Evolutionary conservation across 2,113 vertebrate species (phyloP).

Genomic region (Neolamprologus ventralis): DNA sequence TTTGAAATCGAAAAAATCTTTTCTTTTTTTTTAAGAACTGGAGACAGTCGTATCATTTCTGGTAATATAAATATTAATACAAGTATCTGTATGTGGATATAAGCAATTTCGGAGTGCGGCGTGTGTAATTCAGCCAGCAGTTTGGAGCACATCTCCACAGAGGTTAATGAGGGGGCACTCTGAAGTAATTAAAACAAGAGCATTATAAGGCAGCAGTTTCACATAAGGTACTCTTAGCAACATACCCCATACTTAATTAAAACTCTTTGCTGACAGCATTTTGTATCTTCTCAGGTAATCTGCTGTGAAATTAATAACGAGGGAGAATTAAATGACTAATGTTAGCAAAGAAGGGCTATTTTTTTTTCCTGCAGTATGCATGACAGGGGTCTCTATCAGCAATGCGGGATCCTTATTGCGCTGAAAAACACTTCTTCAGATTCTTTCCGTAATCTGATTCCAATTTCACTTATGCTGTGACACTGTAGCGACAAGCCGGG

Average conservation of each 20-base stretch:
- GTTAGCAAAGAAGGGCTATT: conserved; percentile 54
- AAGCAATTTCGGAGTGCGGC: conserved; percentile 22
- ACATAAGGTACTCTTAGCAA: conserved; percentile 62
- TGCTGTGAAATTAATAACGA: conserved; percentile 75
- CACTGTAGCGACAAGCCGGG: conserved; percentile 56
- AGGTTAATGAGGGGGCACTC: conserved; percentile 66
- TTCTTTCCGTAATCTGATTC: conserved; percentile 74
- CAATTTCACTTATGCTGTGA: conserved; percentile 72
- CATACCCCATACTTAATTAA: conserved; percentile 74
- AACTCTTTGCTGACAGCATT: conserved; percentile 66
- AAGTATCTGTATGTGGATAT: background rate
- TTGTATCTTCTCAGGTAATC: conserved; percentile 74
- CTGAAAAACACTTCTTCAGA: conserved; percentile 59
- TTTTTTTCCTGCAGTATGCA: conserved; percentile 46
- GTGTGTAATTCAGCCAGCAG: conserved; percentile 53
- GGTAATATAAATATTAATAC: background rate
- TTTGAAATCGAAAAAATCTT: background rate
- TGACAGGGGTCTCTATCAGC: conserved; percentile 69
- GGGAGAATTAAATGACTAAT: conserved; percentile 66
- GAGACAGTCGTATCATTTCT: background rate
- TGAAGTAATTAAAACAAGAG: conserved; percentile 70
- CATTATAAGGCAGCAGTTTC: conserved; percentile 69
- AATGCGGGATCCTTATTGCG: conserved; percentile 63
- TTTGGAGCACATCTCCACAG: conserved; percentile 61
- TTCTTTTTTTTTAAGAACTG: background rate